Conservation (phyloP, 1,140 invertebrate genomes). For the Eumeta japonica region DNA sequence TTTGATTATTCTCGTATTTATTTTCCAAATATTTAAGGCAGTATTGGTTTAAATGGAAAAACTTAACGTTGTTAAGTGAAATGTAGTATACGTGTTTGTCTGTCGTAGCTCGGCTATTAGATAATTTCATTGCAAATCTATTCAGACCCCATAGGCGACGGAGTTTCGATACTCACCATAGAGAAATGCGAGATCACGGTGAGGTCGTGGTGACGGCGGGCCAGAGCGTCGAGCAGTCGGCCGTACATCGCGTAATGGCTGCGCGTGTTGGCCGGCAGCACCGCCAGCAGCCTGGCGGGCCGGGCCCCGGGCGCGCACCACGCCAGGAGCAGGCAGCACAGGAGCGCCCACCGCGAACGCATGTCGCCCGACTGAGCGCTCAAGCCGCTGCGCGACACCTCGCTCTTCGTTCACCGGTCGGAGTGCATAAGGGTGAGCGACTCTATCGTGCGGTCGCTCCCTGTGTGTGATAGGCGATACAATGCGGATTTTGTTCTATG, state of each 20-base stretch:
- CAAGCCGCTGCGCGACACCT: conserved; percentile 6
- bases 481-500: too few relatives aligned
- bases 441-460: neutral
- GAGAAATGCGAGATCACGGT: conserved; percentile 70
- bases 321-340: conserved; percentile 23
- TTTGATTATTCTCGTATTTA: too few relatives aligned
- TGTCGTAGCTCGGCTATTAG: too few relatives aligned
- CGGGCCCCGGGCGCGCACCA: conserved; percentile 17
- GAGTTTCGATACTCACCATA: conserved; percentile 30
- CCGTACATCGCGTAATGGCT: conserved; percentile 57
- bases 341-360: conserved; percentile 38
- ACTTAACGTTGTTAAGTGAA: too few relatives aligned
- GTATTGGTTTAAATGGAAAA: too few relatives aligned
- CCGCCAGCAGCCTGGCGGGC: conserved; percentile 41
- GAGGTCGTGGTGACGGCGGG: conserved; percentile 63
- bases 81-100: too few relatives aligned
- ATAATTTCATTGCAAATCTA: too few relatives aligned
- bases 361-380: conserved; percentile 19
- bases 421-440: too few relatives aligned
- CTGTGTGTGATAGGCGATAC: too few relatives aligned
- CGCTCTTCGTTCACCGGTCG: too few relatives aligned
- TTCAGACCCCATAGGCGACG: too few relatives aligned
- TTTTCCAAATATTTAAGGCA: too few relatives aligned
- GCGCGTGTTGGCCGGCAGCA: conserved; percentile 52
- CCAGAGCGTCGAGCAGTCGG: conserved; percentile 62